A percentile compares a stretch with the other conserved stretches of the same genome.
phyloP scores from a whole-genome alignment of 2,797 vertebrate species.

The Phrynocephalus guinanensis region DNA sequence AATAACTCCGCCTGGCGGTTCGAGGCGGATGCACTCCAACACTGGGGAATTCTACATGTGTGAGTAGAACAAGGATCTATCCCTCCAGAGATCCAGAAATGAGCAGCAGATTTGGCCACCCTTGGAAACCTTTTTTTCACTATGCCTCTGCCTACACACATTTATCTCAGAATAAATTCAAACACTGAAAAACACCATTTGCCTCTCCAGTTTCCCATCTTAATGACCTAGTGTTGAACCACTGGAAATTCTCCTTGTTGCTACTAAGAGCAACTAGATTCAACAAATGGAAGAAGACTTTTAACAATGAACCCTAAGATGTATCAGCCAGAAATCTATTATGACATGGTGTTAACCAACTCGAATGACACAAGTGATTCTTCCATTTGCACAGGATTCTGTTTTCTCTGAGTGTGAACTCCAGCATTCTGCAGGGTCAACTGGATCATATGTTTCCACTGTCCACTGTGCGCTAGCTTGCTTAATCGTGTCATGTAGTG shows the following conservation, averaged over 20 bases:
- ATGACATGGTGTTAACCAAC: no score
- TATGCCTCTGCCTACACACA: not conserved
- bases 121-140: not conserved
- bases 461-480: no score
- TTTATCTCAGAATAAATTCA: not conserved
- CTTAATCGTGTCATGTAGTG: no score
- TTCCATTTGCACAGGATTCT: no score
- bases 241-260: not conserved
- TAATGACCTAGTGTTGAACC: not conserved
- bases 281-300: not conserved
- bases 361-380: no score
- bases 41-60: not conserved
- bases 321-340: not conserved
- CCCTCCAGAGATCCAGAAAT: not conserved
- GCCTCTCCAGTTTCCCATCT: not conserved
- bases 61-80: not conserved
- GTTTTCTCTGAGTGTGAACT: no score
- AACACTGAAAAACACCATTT: not conserved
- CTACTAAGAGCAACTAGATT: not conserved
- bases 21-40: not conserved
- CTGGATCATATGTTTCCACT: no score
- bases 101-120: not conserved
- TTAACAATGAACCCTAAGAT: not conserved
- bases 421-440: no score
- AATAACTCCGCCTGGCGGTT: no score